A percentile compares a stretch with the other conserved stretches of the same genome.
These are phyloP conservation scores for Ceratina calcarata DNA, from an alignment of 1,140 invertebrate species.

Conservation along the genomic window DNA sequence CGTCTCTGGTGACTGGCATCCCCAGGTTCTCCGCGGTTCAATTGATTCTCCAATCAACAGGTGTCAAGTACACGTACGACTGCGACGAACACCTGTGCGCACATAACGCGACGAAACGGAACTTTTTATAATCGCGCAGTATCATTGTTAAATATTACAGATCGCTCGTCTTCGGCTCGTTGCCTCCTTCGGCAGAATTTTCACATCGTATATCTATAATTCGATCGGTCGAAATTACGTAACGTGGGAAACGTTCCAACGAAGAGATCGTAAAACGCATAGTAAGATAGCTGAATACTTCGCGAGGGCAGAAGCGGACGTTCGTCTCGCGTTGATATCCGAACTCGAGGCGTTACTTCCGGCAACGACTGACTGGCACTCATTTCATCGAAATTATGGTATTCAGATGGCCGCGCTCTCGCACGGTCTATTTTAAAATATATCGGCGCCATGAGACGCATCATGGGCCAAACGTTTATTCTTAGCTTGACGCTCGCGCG, in stretches of 20 bases:
- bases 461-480: slow-evolving; percentile 57
- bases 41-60: slow-evolving; percentile 52
- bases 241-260: too few species aligned
- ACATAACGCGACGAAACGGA: neutral
- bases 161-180: too few species aligned
- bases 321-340: too few species aligned
- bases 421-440: slow-evolving; percentile 44
- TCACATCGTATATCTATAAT: too few species aligned
- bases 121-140: too few species aligned
- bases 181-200: too few species aligned
- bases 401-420: slow-evolving; percentile 1
- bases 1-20: slow-evolving; percentile 34
- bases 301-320: slow-evolving; percentile 6
- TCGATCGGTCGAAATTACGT: too few species aligned
- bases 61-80: slow-evolving; percentile 43
- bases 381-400: slow-evolving; percentile 48
- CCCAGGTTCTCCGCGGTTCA: slow-evolving; percentile 39
- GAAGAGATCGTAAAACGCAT: too few species aligned
- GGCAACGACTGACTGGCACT: slow-evolving; percentile 22
- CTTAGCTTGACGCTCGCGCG: slow-evolving; percentile 49
- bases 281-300: neutral
- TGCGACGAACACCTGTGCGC: slow-evolving; percentile 31
- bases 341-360: slow-evolving; percentile 21
- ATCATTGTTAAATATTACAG: too few species aligned
- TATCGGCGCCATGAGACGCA: slow-evolving; percentile 53